These are phyloP conservation scores for Ictalurus punctatus DNA, from an alignment of 2,113 vertebrate genomes.

Conservation along the genomic window DNA sequence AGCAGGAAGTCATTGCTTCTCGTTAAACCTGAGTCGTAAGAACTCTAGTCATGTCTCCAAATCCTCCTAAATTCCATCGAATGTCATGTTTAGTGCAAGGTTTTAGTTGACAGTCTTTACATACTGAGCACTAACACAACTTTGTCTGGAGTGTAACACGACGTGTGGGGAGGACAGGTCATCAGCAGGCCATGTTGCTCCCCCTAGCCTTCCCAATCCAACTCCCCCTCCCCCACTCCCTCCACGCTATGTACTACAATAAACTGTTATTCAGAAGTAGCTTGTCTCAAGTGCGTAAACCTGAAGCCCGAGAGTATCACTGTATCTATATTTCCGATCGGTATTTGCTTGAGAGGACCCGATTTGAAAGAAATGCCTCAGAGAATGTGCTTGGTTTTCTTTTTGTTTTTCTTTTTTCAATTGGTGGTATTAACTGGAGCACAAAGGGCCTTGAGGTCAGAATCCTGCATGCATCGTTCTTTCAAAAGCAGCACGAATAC, in stretches of 20 bases:
- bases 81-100: background rate
- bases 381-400: too few species aligned
- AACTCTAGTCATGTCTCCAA: background rate
- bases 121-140: background rate
- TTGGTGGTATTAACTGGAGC: background rate
- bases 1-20: background rate
- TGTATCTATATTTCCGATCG: background rate
- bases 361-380: background rate
- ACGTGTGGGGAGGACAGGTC: background rate
- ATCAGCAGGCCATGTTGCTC: slow-evolving; percentile 1
- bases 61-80: background rate
- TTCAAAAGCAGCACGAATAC: background rate
- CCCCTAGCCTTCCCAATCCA: too few species aligned
- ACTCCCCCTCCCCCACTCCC: too few species aligned
- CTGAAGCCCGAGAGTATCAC: background rate
- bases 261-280: background rate
- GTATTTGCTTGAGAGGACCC: background rate
- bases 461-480: background rate
- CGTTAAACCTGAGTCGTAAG: background rate
- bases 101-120: background rate
- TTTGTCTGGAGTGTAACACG: background rate
- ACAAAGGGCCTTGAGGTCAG: background rate
- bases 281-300: background rate
- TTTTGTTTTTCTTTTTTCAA: background rate
- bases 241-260: background rate